Evolutionary conservation across 2,888 invertebrate species (phyloP), one percentile per base, ranked within the genome.

Genomic region (Ectemnius continuus): DNA sequence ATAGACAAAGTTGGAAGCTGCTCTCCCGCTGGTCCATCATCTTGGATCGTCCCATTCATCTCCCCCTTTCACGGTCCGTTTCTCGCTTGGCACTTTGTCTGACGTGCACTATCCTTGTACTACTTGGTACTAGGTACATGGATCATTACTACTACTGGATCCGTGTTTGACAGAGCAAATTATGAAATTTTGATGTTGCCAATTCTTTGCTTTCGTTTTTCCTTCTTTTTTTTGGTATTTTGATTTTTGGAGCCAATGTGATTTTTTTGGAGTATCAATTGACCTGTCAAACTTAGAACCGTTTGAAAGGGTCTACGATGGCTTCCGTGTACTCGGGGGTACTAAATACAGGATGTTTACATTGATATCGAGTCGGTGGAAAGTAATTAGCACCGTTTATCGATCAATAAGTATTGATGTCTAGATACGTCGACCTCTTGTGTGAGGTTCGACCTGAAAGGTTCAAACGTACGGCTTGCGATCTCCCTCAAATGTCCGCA

Each of bases 331-430:
- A 14, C 47, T 47, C n/a, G 11, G 13, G n/a, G 47, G 5, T 47
- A 23, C 23, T 47, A 14, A n/a, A 6, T 47, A 47, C n/a, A 11
- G n/a, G n/a, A 47, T 47, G 47, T n/a, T 47, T 47, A 47, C 47
- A n/a, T 2, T 3, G 11, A 47, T 52, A 52, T 61, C 16, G 61
- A 71, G 18, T 74, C 71, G 74, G 68, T 71, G 74, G 16, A 56
- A 36, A 36, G 61, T 70, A 67, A 13, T 23, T 28, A 4, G 70
- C 76, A 74, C 70, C 76, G 70, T 74, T 70, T 63, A 56, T 70
- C 59, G 26, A 61, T 65, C 8, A 18, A 76, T 3, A 2, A 18
- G 16, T 65, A 26, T n/a, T 52, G 75, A 68, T 45, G 20, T 11
- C 18, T 23, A 23, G 23, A 23, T 23, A 23, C 23, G 56, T 46